phyloP scores from a whole-genome alignment of 2,888 invertebrate genomes.

The Hypselothyrea guttata region DNA sequence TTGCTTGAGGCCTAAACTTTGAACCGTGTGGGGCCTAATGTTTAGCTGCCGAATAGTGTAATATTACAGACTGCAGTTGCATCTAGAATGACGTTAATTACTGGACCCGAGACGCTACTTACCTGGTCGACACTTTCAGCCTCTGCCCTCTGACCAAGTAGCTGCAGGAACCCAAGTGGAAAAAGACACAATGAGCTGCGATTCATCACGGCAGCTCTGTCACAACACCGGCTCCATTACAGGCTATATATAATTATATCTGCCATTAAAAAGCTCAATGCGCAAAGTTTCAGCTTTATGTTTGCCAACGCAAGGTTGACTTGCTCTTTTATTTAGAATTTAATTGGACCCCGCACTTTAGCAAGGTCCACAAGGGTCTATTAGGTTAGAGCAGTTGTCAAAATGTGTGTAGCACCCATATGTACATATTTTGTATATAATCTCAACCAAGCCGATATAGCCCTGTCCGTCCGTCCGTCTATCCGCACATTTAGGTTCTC shows the following conservation, averaged over 20 bases:
- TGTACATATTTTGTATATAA: too few species aligned
- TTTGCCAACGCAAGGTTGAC: conserved; percentile 13
- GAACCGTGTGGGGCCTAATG: conserved; percentile 16
- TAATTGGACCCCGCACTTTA: not conserved
- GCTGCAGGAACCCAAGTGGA: conserved; percentile 23
- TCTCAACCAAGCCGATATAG: too few species aligned
- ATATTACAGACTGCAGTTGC: too few species aligned
- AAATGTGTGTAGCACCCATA: too few species aligned
- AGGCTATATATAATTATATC: conserved; percentile 31
- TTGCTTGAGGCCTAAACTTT: conserved; percentile 21
- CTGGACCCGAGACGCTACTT: conserved; percentile 16
- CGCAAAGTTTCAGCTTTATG: not conserved
- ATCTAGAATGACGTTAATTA: conserved; percentile 32
- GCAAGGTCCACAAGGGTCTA: too few species aligned
- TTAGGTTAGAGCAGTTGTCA: too few species aligned
- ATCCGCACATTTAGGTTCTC: too few species aligned
- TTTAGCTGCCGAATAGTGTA: too few species aligned
- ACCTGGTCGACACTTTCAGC: conserved; percentile 2
- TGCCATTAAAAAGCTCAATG: not conserved
- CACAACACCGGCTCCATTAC: conserved; percentile 24
- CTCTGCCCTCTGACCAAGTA: not conserved
- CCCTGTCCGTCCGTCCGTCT: too few species aligned
- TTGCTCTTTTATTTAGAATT: too few species aligned
- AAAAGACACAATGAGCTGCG: conserved; percentile 10
- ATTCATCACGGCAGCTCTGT: conserved; percentile 8